These are phyloP conservation scores for Holcopasites calliopsidis DNA, from an alignment of 1,140 invertebrate genomes.

Conservation along the genomic window DNA sequence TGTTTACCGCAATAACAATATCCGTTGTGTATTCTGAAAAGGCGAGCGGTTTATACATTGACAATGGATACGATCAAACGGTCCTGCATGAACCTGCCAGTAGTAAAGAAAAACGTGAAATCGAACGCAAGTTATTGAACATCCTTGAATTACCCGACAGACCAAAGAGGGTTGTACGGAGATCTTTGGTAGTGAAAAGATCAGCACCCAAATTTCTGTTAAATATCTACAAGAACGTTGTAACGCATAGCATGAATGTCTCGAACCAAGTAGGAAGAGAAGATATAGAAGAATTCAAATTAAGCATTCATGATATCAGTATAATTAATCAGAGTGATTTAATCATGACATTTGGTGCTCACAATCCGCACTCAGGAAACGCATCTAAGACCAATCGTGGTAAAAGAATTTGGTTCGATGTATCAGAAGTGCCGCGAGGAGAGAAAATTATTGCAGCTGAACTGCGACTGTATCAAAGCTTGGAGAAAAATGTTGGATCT, in stretches of 20 bases:
- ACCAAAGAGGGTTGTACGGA: conserved; percentile 80
- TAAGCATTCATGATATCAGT: conserved; percentile 85
- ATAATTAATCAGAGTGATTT: conserved; percentile 91
- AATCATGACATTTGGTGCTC: conserved; percentile 93
- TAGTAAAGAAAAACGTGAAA: conserved; percentile 84
- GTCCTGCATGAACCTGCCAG: conserved; percentile 85
- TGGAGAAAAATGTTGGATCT: background rate
- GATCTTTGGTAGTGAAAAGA: conserved; percentile 79
- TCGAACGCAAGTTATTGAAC: conserved; percentile 90
- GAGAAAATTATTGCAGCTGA: conserved; percentile 90
- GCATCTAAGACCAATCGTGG: conserved; percentile 84
- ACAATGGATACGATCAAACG: conserved; percentile 91
- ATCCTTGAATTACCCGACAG: conserved; percentile 89
- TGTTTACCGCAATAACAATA: background rate
- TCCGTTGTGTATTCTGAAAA: background rate
- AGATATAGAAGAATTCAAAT: conserved; percentile 81
- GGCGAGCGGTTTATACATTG: conserved; percentile 85
- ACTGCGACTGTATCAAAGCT: conserved; percentile 83
- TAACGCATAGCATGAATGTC: conserved; percentile 66
- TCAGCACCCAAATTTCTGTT: conserved; percentile 91
- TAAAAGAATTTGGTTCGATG: conserved; percentile 92
- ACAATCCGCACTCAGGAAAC: conserved; percentile 72
- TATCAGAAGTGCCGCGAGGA: conserved; percentile 86
- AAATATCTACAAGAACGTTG: conserved; percentile 86
- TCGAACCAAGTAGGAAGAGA: conserved; percentile 27